Percentiles rank a stretch among this genome's conserved stretches.
phyloP scores from a whole-genome alignment of 1,140 invertebrate species.

The Coenobita brevimanus region DNA sequence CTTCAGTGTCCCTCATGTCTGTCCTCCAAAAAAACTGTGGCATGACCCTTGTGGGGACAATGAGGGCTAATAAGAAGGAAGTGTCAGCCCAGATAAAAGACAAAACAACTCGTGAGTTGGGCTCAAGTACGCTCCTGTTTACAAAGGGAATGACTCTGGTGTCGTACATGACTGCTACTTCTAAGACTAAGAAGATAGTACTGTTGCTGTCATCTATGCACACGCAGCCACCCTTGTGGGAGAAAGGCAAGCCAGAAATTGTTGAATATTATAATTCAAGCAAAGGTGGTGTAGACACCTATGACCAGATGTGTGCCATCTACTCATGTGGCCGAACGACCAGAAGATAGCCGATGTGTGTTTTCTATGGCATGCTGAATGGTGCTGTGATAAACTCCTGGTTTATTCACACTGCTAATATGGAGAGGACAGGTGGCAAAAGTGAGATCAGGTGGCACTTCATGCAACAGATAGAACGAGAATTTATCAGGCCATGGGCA shows the following conservation, averaged over 20 bases:
- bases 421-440: not conserved
- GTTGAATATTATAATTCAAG: not conserved
- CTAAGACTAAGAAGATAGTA: not conserved
- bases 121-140: not conserved
- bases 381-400: not conserved
- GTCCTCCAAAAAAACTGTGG: too few species aligned
- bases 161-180: not conserved
- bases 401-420: not conserved
- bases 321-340: not conserved
- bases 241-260: not conserved
- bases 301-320: not conserved
- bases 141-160: not conserved
- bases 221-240: not conserved
- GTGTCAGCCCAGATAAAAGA: not conserved
- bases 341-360: not conserved
- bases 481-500: not conserved
- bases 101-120: not conserved
- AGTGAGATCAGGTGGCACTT: not conserved
- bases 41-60: too few species aligned
- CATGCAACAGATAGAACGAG: not conserved
- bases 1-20: not conserved
- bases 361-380: constrained; percentile 12
- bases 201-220: not conserved
- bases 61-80: not conserved
- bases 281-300: not conserved